A percentile compares a stretch with the other conserved stretches of the same genome.
Evolutionary conservation across 2,797 vertebrate species (phyloP).

Genomic region (Eulemur rubriventer): DNA sequence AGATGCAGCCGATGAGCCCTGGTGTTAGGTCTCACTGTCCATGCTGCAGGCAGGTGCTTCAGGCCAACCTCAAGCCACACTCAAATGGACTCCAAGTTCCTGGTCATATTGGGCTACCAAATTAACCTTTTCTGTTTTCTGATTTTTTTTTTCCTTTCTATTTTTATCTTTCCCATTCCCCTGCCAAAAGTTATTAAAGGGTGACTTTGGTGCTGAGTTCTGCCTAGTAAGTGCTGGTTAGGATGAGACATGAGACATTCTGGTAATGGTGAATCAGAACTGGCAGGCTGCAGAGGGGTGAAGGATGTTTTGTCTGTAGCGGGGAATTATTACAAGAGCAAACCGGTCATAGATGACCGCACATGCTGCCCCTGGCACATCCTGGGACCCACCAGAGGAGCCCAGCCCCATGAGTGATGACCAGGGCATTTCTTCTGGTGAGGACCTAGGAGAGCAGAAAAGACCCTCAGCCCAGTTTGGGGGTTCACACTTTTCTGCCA

Average conservation of each 20-base stretch:
- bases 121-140: not conserved
- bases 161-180: slow-evolving; percentile 8
- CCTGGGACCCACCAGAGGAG: not conserved
- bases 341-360: not conserved
- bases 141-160: not conserved
- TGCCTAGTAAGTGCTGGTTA: not conserved
- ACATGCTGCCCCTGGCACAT: not conserved
- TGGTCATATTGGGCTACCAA: not conserved
- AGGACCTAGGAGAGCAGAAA: not conserved
- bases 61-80: not conserved
- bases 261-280: not conserved
- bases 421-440: not conserved
- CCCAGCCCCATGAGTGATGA: not conserved
- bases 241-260: not conserved
- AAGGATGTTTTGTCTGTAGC: not conserved
- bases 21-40: not conserved
- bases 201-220: not conserved
- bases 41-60: not conserved
- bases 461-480: not conserved
- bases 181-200: not conserved
- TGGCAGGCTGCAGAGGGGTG: not conserved
- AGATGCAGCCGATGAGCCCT: not conserved
- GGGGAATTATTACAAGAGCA: not conserved
- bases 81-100: not conserved
- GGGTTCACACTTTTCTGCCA: not conserved